Evolutionary conservation across 1,140 invertebrate species (phyloP), one percentile per base, ranked within the genome.

Genomic region (Pseudachorutes palmiensis): DNA sequence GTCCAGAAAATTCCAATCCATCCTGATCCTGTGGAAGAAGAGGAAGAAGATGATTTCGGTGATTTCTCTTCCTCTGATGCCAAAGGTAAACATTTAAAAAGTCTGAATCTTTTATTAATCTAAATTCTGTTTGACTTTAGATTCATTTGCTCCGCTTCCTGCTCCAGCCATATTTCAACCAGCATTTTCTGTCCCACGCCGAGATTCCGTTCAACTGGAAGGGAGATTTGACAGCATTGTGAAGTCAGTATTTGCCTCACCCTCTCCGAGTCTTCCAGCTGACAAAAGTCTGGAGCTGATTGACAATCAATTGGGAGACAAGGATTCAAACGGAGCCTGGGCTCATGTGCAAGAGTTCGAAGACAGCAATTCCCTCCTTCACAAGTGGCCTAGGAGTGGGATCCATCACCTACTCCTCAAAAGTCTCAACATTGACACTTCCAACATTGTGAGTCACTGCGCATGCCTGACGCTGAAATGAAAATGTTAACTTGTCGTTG

Each of bases 341-440:
- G 36, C 49, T 24, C 59, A 65, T 24, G 57, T 71, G 48, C 64
- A 70, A 58, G 70, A 74, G 49, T 74, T 74, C 64, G 72, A 74
- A 45, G 68, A 36, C 2, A 72, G 71, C 68, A 62, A 71, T 62
- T 62, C 62, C 19, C 64, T 71, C 26, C 29, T 68, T 30, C 67
- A 69, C 48, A 74, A 74, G 48, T 74, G 70, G 70, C 32, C 62
- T 16, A 66, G 67, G 45, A 68, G 65, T 57, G 28, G 36, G 33
- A 31, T 65, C 26, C 41, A 70, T 62, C 65, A 70, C 12, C 28
- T 49, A 12, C 60, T 74, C 36, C 49, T 71, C 19, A 65, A 60
- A 19, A 71, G 69, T 33, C 57, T 74, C 3, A 74, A 74, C 31
- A 70, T 71, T 48, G 67, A 74, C 28, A 66, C 61, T 2, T 70